Percentiles rank a stretch among this genome's conserved stretches.
Conservation (phyloP, 2,888 invertebrate genomes). For the Aphidoletes aphidimyza region DNA sequence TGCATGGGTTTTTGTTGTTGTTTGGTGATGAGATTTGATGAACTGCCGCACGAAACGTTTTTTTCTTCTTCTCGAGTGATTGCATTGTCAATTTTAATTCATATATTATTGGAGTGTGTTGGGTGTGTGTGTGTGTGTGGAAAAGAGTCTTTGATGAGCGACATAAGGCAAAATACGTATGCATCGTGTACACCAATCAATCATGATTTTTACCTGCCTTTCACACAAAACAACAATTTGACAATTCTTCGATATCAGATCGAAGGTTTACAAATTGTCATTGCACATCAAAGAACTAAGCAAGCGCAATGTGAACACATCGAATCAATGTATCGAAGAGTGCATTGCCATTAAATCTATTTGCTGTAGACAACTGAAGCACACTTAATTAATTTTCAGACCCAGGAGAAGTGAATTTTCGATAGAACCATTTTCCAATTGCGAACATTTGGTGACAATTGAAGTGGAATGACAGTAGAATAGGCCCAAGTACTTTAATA, state of each 20-base stretch:
- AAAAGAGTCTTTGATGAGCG: not conserved
- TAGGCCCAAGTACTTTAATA: not conserved
- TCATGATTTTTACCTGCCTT: conserved; percentile 35
- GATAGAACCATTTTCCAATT: not conserved
- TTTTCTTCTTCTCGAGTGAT: not conserved
- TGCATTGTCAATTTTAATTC: conserved; percentile 29
- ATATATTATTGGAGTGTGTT: too few relatives aligned
- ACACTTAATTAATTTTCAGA: conserved; percentile 31
- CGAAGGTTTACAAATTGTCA: not conserved
- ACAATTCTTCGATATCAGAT: not conserved
- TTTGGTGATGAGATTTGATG: not conserved
- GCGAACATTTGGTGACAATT: conserved; percentile 13
- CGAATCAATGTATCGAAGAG: not conserved
- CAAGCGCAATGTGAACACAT: too few relatives aligned
- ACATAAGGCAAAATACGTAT: not conserved
- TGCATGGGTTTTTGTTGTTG: not conserved
- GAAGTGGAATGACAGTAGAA: conserved; percentile 26
- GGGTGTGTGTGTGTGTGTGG: not conserved
- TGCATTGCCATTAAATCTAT: not conserved
- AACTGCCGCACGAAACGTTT: not conserved
- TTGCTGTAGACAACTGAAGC: not conserved
- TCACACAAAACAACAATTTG: not conserved
- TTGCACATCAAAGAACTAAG: too few relatives aligned
- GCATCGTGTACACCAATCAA: not conserved
- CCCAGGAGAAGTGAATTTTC: not conserved